Conservation (phyloP, 92 coral and sea anemone species). For the Metridium senile region DNA sequence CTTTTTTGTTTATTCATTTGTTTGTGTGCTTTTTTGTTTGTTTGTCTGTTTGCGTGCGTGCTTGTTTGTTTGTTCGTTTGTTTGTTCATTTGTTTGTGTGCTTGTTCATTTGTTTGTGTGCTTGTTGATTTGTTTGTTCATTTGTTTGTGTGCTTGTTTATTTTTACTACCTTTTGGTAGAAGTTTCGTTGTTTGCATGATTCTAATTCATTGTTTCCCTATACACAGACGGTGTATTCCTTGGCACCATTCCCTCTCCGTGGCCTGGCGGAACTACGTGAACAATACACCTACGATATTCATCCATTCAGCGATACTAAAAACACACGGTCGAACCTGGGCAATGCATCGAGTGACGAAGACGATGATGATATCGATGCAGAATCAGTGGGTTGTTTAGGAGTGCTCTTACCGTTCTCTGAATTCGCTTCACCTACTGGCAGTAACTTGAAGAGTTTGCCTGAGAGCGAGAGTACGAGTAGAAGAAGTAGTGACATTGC, state of each 20-base stretch:
- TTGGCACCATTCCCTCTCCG: constrained; percentile 97
- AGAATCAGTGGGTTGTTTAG: constrained; percentile 85
- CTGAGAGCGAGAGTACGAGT: constrained; percentile 54
- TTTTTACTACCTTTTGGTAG: too few species aligned
- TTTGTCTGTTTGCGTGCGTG: too few species aligned
- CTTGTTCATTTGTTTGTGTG: too few species aligned
- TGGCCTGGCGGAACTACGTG: constrained; percentile 91
- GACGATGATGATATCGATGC: constrained; percentile 89
- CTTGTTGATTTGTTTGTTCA: too few species aligned
- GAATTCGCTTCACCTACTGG: constrained; percentile 54
- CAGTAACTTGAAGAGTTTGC: constrained; percentile 34
- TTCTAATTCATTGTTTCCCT: not conserved
- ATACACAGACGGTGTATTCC: constrained; percentile 80
- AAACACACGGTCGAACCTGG: constrained; percentile 65
- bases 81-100: too few species aligned
- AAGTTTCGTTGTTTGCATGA: too few species aligned
- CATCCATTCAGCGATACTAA: constrained; percentile 85
- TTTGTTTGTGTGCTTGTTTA: too few species aligned
- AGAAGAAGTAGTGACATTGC: constrained; percentile 72
- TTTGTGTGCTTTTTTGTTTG: too few species aligned
- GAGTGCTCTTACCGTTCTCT: constrained; percentile 88
- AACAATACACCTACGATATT: constrained; percentile 94
- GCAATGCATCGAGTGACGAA: constrained; percentile 91
- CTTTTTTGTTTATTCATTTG: too few species aligned
- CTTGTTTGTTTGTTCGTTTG: too few species aligned